Evolutionary conservation across 2,888 invertebrate species (phyloP).

Genomic region (Coenonympha arcania): DNA sequence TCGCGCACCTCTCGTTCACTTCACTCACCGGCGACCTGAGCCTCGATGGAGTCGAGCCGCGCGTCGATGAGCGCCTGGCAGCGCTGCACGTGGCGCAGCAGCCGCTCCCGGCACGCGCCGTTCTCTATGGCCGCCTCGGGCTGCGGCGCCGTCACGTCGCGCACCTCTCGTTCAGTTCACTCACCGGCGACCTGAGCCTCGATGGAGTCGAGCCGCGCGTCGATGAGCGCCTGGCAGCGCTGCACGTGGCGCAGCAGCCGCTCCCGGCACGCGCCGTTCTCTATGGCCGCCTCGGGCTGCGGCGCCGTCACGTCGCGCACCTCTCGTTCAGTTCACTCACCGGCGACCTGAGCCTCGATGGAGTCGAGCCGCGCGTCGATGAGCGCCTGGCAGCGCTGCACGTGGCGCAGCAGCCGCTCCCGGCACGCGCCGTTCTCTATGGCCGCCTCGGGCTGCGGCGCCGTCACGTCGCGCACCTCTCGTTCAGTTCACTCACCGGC

Average conservation of each 20-base stretch:
- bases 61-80: slow-evolving; percentile 82
- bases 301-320: slow-evolving; percentile 63
- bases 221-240: slow-evolving; percentile 81
- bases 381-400: slow-evolving; percentile 81
- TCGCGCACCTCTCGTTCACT: slow-evolving; percentile 33
- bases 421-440: slow-evolving; percentile 86
- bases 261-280: slow-evolving; percentile 83
- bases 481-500: slow-evolving; percentile 74
- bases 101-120: slow-evolving; percentile 81
- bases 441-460: slow-evolving; percentile 86
- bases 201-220: slow-evolving; percentile 80
- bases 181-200: slow-evolving; percentile 83
- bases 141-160: slow-evolving; percentile 73
- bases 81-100: slow-evolving; percentile 84
- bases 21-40: slow-evolving; percentile 80
- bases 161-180: slow-evolving; percentile 38
- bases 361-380: slow-evolving; percentile 81
- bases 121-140: slow-evolving; percentile 89
- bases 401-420: slow-evolving; percentile 82
- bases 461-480: slow-evolving; percentile 34
- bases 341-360: slow-evolving; percentile 83
- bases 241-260: slow-evolving; percentile 84
- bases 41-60: slow-evolving; percentile 81
- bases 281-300: slow-evolving; percentile 87
- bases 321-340: slow-evolving; percentile 60